These are phyloP conservation scores for Saccostrea glomerata DNA, from an alignment of 1,140 invertebrate species.

Conservation along the genomic window DNA sequence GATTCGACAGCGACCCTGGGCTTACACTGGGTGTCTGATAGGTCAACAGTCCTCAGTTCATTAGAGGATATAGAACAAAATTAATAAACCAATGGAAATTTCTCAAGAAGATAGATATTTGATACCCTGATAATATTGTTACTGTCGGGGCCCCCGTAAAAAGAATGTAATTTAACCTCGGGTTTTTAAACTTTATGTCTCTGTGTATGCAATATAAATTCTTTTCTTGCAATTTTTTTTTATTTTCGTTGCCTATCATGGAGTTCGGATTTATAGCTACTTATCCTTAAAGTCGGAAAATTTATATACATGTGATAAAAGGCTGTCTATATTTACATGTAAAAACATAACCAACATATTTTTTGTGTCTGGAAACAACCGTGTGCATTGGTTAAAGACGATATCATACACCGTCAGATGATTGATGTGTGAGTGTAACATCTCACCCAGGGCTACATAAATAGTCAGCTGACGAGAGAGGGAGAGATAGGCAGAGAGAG, in stretches of 20 bases:
- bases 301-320: too few relatives aligned
- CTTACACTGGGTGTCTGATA: neutral
- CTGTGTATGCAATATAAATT: neutral
- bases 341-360: too few relatives aligned
- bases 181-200: neutral
- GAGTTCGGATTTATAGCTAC: too few relatives aligned
- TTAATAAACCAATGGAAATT: neutral
- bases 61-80: neutral
- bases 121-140: neutral
- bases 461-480: neutral
- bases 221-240: too few relatives aligned
- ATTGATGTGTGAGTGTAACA: neutral
- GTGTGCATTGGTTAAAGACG: neutral
- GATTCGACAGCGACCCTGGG: neutral
- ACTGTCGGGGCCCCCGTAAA: neutral
- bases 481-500: neutral
- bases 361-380: too few relatives aligned
- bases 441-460: neutral
- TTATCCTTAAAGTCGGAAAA: too few relatives aligned
- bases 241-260: too few relatives aligned
- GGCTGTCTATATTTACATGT: too few relatives aligned
- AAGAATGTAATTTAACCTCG: slow-evolving; percentile 1
- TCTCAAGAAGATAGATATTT: neutral
- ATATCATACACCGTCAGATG: neutral
- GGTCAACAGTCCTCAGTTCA: neutral